Evolutionary conservation across 2,797 vertebrate species (phyloP).

Genomic region (Silurus lanzhouensis): DNA sequence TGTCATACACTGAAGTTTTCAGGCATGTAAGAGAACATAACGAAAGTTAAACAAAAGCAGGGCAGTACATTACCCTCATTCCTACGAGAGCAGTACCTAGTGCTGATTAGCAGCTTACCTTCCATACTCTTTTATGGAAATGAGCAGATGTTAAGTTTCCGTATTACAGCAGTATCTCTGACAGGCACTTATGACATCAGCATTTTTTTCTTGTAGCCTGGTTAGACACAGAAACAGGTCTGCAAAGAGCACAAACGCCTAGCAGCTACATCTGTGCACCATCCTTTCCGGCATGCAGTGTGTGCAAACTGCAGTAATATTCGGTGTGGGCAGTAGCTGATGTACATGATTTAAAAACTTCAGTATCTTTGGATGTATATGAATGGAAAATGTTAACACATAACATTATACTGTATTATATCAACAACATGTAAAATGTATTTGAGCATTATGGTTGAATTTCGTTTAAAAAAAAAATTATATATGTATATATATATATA

Average conservation of each 20-base stretch:
- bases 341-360: neutral
- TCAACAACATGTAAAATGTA: too few species aligned
- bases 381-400: neutral
- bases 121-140: constrained; percentile 35
- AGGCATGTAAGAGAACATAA: constrained; percentile 47
- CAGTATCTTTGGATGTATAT: neutral
- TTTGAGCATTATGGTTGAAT: neutral
- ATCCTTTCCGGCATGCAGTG: neutral
- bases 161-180: constrained; percentile 35
- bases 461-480: neutral
- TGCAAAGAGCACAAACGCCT: constrained; percentile 14
- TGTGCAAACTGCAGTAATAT: neutral
- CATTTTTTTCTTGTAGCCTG: constrained; percentile 36
- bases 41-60: constrained; percentile 53
- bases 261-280: constrained; percentile 21
- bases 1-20: constrained; percentile 41
- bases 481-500: too few species aligned
- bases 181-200: constrained; percentile 46
- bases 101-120: constrained; percentile 48
- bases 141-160: constrained; percentile 57
- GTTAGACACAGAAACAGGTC: constrained; percentile 26
- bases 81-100: constrained; percentile 49
- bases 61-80: constrained; percentile 44
- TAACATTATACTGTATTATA: neutral
- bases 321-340: neutral